Percentiles rank a stretch among this genome's conserved stretches.
phyloP scores from a whole-genome alignment of 2,888 invertebrate species.

The Pardosa pseudoannulata region DNA sequence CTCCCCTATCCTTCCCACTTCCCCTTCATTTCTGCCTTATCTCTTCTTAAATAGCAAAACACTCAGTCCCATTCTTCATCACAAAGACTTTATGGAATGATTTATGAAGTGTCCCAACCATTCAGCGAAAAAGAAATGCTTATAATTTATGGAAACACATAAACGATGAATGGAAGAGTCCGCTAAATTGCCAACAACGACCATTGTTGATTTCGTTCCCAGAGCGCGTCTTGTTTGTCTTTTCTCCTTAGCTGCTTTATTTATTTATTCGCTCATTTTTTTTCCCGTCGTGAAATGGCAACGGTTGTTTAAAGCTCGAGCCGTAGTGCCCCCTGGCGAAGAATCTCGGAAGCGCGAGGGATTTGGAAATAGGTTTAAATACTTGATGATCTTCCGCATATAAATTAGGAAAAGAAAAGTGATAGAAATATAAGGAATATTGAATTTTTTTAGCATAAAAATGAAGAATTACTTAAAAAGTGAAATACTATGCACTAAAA shows the following conservation, averaged over 20 bases:
- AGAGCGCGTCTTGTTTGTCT: constrained; percentile 40
- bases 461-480: no score
- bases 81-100: constrained; percentile 58
- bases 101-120: constrained; percentile 59
- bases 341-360: background rate
- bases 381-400: no score
- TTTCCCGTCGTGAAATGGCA: constrained; percentile 34
- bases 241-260: constrained; percentile 10
- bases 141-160: constrained; percentile 68
- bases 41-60: constrained; percentile 41
- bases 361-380: no score
- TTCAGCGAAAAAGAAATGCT: constrained; percentile 52
- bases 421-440: no score
- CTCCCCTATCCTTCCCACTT: background rate
- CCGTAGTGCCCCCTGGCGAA: background rate
- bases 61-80: constrained; percentile 30
- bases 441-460: no score
- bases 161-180: constrained; percentile 51
- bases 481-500: no score
- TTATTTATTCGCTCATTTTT: constrained; percentile 1
- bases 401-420: no score
- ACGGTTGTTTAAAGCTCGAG: background rate
- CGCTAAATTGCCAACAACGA: constrained; percentile 53
- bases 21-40: background rate
- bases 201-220: constrained; percentile 52